Evolutionary conservation across 2,888 invertebrate species (phyloP).

Genomic region (Amphipoea oculea): DNA sequence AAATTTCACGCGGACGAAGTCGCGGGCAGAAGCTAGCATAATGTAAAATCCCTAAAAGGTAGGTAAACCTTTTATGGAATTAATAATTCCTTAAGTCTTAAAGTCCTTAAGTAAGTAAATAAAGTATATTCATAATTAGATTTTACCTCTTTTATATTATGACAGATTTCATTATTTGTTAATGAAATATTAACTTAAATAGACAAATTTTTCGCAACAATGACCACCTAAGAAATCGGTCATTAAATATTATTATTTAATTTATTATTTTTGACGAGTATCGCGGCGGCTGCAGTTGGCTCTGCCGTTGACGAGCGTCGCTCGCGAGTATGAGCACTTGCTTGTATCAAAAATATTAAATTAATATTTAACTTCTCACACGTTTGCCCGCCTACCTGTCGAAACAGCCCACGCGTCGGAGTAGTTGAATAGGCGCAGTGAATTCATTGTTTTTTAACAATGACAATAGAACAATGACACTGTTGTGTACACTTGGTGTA

Average conservation of each 20-base stretch:
- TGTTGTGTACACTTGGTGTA: too few relatives aligned
- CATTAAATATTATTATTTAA: not conserved
- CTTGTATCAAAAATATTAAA: not conserved
- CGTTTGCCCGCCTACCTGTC: too few relatives aligned
- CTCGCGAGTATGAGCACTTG: not conserved
- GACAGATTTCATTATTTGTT: not conserved
- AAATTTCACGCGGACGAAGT: too few relatives aligned
- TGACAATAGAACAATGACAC: too few relatives aligned
- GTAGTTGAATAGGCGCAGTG: too few relatives aligned
- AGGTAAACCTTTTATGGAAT: not conserved
- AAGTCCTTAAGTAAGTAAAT: too few relatives aligned
- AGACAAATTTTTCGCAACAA: not conserved
- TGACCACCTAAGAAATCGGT: not conserved
- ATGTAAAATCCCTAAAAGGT: not conserved
- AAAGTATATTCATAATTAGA: not conserved
- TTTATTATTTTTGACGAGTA: not conserved
- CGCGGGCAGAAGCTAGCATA: too few relatives aligned
- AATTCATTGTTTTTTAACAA: too few relatives aligned
- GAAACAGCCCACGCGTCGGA: too few relatives aligned
- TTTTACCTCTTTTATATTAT: not conserved
- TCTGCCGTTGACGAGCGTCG: not conserved
- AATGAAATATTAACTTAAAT: not conserved
- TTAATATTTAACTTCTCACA: not conserved
- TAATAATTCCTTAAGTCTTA: not conserved
- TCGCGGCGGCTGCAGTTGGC: not conserved